phyloP scores from a whole-genome alignment of 2,113 vertebrate species.

The Campylorhamphus procurvoides region DNA sequence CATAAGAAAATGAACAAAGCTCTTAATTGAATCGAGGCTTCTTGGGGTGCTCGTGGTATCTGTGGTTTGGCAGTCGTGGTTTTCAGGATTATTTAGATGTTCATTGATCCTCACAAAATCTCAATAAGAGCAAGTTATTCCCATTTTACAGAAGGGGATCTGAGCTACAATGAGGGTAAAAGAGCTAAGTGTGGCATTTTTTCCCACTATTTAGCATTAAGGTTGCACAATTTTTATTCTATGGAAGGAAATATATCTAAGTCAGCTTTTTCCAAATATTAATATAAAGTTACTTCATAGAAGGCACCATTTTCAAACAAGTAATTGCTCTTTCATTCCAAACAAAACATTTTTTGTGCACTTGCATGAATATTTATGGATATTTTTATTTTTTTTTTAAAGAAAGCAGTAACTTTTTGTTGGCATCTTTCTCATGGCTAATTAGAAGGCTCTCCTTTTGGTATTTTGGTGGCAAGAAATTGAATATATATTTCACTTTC shows the following conservation, averaged over 20 bases:
- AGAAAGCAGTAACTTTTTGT: neutral
- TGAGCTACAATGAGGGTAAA: neutral
- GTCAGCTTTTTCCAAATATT: neutral
- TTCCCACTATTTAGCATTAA: neutral
- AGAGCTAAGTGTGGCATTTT: neutral
- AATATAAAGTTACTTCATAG: neutral
- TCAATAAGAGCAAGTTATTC: neutral
- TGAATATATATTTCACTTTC: neutral
- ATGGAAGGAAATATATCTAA: neutral
- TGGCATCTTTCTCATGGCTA: neutral
- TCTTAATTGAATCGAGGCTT: neutral
- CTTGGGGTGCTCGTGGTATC: neutral
- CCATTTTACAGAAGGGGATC: neutral
- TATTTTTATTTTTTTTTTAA: neutral
- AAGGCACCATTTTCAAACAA: neutral
- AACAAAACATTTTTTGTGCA: neutral
- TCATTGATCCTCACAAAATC: neutral
- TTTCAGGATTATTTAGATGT: neutral
- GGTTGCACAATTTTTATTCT: neutral
- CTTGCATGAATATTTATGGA: neutral
- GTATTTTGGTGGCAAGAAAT: neutral
- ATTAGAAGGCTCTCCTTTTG: neutral
- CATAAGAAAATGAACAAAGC: neutral
- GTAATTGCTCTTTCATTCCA: neutral
- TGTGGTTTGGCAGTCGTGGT: neutral